Evolutionary conservation across 2,888 invertebrate genomes (phyloP), one percentile per base, ranked within the genome.

Genomic region (Macaria liturata): DNA sequence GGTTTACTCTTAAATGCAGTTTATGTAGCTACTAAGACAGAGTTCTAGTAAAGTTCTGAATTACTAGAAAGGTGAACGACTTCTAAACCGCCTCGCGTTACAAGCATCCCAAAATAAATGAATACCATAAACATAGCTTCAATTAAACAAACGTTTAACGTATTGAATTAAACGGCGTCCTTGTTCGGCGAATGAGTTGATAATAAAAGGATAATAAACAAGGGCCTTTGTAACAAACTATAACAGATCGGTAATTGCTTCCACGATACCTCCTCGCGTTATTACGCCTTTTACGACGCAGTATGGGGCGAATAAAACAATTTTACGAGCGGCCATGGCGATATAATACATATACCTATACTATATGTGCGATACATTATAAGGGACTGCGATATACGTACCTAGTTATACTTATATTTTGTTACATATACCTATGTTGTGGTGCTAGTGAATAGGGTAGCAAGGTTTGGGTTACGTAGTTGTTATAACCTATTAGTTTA

Each of bases 191-290:
- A 91, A 91, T 87, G 89, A 88, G 88, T 86, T 86, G 89, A 89
- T 90, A 89, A 89, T 91, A 91, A 91, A 91, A 90, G 77, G 89
- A 88, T 90, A 91, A 89, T 91, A 91, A 91, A 91, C 86, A 87
- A 84, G 87, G 87, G 87, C 88, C 88, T 88, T 91, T 89, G 91
- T 91, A 88, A 91, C 91, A 91, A 91, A 91, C 91, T 91, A 91
- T 91, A 91, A 91, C 91, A 91, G 91, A 91, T 91, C 88, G 82
- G 91, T 91, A 91, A 91, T 91, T 91, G 91, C 89, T 89, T 89
- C 87, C 86, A 87, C 91, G 89, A 90, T 91, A 87, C 91, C 91
- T 91, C 81, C 89, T 87, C 84, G 85, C 89, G 90, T 91, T 91
- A 91, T 91, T 91, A 91, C 91, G 87, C 85, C 89, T 90, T 91